Conservation (phyloP, 2,113 vertebrate genomes). For the Cheirogaleus medius region DNA sequence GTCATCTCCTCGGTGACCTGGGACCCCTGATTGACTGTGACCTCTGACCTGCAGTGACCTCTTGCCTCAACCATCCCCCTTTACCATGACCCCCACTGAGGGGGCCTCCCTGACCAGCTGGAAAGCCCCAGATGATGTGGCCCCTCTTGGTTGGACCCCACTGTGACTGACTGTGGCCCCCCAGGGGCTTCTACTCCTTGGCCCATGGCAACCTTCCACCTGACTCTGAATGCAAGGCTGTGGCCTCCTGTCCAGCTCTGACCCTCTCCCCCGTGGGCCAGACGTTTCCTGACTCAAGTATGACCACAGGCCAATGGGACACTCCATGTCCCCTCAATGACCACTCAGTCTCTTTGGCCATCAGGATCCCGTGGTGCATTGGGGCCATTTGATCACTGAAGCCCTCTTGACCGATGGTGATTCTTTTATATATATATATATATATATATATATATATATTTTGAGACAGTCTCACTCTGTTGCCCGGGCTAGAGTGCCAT, state of each 20-base stretch:
- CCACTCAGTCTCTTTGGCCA: background rate
- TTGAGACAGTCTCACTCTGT: no score
- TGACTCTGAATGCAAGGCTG: background rate
- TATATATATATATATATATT: no score
- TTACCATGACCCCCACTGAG: background rate
- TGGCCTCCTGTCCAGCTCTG: background rate
- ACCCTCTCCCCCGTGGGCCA: background rate
- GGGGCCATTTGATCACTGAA: background rate
- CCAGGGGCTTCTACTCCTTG: background rate
- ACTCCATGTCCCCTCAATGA: background rate
- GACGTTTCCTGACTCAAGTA: background rate
- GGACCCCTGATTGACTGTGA: background rate
- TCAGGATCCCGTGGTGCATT: background rate
- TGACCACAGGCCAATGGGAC: background rate
- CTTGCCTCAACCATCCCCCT: background rate
- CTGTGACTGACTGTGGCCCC: background rate
- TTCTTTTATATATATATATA: no score
- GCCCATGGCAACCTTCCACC: background rate
- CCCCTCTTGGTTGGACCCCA: background rate
- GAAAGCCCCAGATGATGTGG: background rate
- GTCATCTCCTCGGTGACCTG: background rate
- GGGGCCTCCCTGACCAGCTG: background rate
- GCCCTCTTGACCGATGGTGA: background rate
- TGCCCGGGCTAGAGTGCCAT: no score
- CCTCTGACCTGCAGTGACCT: background rate